Evolutionary conservation across 2,113 vertebrate genomes (phyloP).

Genomic region (Centropus bengalensis): DNA sequence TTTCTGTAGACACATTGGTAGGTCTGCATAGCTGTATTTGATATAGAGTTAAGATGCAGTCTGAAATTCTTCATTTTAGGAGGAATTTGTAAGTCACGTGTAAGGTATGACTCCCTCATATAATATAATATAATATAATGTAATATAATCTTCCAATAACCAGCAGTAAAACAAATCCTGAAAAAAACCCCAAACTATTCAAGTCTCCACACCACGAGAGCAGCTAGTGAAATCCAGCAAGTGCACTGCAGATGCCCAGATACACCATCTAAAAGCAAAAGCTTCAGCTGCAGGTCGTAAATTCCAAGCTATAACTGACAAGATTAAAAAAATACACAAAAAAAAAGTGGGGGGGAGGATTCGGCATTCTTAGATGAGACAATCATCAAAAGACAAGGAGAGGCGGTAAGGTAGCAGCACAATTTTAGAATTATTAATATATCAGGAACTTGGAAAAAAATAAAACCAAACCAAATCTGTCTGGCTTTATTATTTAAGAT

Average conservation of each 20-base stretch:
- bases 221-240: not conserved
- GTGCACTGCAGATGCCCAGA: not conserved
- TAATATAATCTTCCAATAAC: not conserved
- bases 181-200: not conserved
- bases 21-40: not conserved
- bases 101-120: not conserved
- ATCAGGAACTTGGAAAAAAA: not conserved
- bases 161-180: not conserved
- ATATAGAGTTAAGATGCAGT: not conserved
- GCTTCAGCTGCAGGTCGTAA: not conserved
- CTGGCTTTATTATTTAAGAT: slow-evolving; percentile 19
- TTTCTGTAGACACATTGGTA: not conserved
- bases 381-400: not conserved
- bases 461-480: not conserved
- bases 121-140: no score
- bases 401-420: not conserved
- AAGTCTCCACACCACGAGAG: not conserved
- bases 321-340: not conserved
- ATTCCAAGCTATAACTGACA: not conserved
- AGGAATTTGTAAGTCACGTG: not conserved
- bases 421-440: not conserved
- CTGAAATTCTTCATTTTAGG: not conserved
- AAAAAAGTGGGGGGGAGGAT: not conserved
- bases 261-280: not conserved
- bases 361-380: not conserved